These are phyloP conservation scores for Phodopus roborovskii DNA, from an alignment of 2,113 vertebrate genomes.

Conservation along the genomic window DNA sequence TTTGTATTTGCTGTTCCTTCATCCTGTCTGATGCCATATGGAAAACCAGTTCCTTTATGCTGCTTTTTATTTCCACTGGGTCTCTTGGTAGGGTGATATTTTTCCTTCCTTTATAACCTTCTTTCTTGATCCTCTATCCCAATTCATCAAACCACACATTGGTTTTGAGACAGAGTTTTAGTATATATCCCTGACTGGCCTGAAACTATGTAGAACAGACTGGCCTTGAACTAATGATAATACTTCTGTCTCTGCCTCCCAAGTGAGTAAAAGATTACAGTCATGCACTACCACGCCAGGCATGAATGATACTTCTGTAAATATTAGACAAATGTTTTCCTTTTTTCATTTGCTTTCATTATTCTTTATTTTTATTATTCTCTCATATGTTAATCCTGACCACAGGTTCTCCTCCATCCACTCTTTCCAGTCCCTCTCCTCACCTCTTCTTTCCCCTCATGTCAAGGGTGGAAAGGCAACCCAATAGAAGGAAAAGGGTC, in stretches of 20 bases:
- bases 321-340: neutral
- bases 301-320: neutral
- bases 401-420: too few relatives aligned
- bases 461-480: too few relatives aligned
- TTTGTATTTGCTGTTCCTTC: conserved; percentile 15
- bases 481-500: too few relatives aligned
- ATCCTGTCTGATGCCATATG: neutral
- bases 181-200: neutral
- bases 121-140: neutral
- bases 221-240: neutral
- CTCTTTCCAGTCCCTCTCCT: too few relatives aligned
- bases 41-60: neutral
- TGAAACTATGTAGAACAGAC: neutral
- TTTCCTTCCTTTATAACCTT: neutral
- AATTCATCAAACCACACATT: neutral
- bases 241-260: neutral
- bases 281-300: neutral
- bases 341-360: too few relatives aligned
- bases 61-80: neutral
- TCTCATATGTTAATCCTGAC: too few relatives aligned
- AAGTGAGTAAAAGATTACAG: neutral
- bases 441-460: too few relatives aligned
- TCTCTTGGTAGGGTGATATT: neutral
- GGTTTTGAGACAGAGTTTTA: neutral
- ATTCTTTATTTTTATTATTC: too few relatives aligned